These are phyloP conservation scores for Caradrina kadenii DNA, from an alignment of 2,888 invertebrate species.

Conservation along the genomic window DNA sequence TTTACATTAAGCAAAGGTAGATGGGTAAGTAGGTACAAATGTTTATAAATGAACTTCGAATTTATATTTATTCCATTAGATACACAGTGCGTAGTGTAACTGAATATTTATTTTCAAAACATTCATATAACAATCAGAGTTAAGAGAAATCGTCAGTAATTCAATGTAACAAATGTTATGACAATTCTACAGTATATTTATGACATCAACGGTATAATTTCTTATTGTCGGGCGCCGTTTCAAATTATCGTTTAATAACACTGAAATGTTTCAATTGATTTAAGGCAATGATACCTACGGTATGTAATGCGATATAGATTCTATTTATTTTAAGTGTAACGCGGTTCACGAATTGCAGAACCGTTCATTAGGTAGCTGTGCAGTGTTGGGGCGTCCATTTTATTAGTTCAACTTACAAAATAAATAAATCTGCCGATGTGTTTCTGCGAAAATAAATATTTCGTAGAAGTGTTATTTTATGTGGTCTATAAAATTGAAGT, in stretches of 20 bases:
- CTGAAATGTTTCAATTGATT: constrained; percentile 72
- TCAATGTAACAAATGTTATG: constrained; percentile 58
- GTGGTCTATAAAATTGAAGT: constrained; percentile 39
- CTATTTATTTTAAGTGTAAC: constrained; percentile 53
- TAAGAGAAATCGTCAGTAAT: constrained; percentile 42
- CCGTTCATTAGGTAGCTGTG: constrained; percentile 12
- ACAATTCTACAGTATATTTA: constrained; percentile 51
- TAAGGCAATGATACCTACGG: constrained; percentile 56
- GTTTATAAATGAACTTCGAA: constrained; percentile 6
- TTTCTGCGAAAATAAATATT: constrained; percentile 29
- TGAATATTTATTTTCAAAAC: constrained; percentile 42
- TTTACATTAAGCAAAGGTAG: constrained; percentile 14
- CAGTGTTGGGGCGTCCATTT: constrained; percentile 22
- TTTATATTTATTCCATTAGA: constrained; percentile 33
- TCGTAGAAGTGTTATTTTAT: constrained; percentile 31
- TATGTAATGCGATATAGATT: constrained; percentile 56
- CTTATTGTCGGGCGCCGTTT: constrained; percentile 55
- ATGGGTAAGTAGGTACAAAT: constrained; percentile 28
- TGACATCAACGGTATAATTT: constrained; percentile 61
- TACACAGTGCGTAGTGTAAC: constrained; percentile 26
- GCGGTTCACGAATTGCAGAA: constrained; percentile 61
- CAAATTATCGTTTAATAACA: constrained; percentile 61
- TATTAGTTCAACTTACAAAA: constrained; percentile 23
- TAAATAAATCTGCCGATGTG: constrained; percentile 42
- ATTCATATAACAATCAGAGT: constrained; percentile 30